Evolutionary conservation across 1,140 invertebrate species (phyloP).

Genomic region (Bombus consobrinus): DNA sequence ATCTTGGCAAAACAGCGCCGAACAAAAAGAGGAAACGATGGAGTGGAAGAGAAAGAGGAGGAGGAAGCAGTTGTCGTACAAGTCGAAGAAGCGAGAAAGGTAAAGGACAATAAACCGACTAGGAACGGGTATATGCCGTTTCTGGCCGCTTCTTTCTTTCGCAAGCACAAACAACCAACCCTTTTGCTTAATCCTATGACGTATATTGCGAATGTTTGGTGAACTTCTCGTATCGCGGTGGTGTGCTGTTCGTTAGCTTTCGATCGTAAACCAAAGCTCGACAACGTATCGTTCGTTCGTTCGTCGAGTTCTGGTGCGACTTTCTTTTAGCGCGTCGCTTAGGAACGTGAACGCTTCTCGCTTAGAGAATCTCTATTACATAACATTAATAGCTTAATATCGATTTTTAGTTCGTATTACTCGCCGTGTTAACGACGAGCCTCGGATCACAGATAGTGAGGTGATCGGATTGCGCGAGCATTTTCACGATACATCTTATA

Average conservation of each 20-base stretch:
- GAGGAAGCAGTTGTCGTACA: too few relatives aligned
- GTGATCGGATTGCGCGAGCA: slow-evolving; percentile 80
- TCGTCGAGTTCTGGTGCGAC: neutral
- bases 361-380: slow-evolving; percentile 49
- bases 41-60: neutral
- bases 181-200: neutral
- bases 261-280: neutral
- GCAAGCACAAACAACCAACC: neutral
- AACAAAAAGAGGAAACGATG: neutral
- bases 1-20: slow-evolving; percentile 4
- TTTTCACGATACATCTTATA: slow-evolving; percentile 72
- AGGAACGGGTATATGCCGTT: neutral
- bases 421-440: slow-evolving; percentile 69
- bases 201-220: neutral
- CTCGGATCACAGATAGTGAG: slow-evolving; percentile 82
- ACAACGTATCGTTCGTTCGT: neutral
- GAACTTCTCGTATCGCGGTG: neutral
- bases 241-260: neutral
- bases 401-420: slow-evolving; percentile 81
- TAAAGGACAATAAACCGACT: neutral
- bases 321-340: neutral
- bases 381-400: slow-evolving; percentile 77
- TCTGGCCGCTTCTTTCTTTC: neutral
- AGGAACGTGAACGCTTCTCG: slow-evolving; percentile 62
- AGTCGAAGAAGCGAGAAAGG: neutral